These are phyloP conservation scores for Pseudomyrmex gracilis DNA, from an alignment of 1,140 invertebrate species.

Conservation along the genomic window DNA sequence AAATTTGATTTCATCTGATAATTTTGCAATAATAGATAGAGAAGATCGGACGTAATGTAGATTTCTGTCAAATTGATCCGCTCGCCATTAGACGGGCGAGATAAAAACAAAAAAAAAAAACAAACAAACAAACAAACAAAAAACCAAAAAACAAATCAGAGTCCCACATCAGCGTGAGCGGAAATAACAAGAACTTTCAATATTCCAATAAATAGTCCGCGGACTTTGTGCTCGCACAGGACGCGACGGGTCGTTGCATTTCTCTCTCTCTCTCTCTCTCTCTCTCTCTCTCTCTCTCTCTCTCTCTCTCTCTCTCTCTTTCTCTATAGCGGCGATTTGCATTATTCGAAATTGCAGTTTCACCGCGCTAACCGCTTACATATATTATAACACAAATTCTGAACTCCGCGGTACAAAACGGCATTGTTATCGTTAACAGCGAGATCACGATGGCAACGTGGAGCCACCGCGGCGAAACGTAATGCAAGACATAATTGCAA, in stretches of 20 bases:
- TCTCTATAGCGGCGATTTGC: conserved; percentile 34
- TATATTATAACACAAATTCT: conserved; percentile 61
- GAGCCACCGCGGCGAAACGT: background rate
- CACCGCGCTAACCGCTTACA: background rate
- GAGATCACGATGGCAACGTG: conserved; percentile 30
- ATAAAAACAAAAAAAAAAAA: too few relatives aligned
- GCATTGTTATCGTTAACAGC: conserved; percentile 44
- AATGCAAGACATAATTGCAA: conserved; percentile 56
- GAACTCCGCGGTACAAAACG: conserved; percentile 33
- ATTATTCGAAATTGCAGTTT: conserved; percentile 46
- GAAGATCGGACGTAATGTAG: background rate
- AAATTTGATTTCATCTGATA: background rate
- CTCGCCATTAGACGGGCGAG: background rate
- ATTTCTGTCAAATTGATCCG: background rate
- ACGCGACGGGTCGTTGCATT: background rate
- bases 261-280: conserved; percentile 15
- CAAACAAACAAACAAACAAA: background rate
- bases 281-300: conserved; percentile 10
- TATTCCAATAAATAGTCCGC: conserved; percentile 32
- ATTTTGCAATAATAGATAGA: background rate
- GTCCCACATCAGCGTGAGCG: background rate
- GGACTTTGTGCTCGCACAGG: background rate
- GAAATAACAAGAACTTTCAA: conserved; percentile 25
- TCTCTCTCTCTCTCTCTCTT: conserved; percentile 15
- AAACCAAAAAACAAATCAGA: conserved; percentile 5